Conservation (phyloP, 2,113 vertebrate species). For the Sigmodon hispidus region DNA sequence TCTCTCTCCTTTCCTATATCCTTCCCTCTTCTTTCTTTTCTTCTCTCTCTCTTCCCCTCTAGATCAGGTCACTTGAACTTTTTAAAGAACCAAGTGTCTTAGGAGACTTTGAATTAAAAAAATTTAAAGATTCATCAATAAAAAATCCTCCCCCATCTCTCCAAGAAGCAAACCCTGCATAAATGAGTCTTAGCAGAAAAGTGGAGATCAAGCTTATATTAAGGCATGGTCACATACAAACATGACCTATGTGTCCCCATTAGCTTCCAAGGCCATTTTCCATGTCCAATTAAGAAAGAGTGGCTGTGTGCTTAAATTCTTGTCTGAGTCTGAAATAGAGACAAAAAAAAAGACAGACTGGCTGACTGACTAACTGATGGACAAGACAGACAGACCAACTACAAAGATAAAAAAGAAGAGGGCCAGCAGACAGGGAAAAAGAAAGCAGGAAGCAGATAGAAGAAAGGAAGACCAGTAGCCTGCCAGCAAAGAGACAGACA, state of each 20-base stretch:
- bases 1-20: too few relatives aligned
- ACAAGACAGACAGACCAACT: background rate
- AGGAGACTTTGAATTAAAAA: background rate
- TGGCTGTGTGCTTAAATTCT: slow-evolving; percentile 81
- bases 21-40: background rate
- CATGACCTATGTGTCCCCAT: slow-evolving; percentile 75
- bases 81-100: background rate
- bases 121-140: background rate
- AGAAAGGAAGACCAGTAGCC: background rate
- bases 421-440: background rate
- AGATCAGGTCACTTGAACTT: background rate
- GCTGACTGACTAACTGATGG: slow-evolving; percentile 39
- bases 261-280: slow-evolving; percentile 80
- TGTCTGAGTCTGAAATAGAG: background rate
- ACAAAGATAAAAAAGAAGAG: background rate
- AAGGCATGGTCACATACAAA: too few relatives aligned
- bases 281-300: slow-evolving; percentile 82
- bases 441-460: background rate
- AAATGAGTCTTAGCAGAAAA: background rate
- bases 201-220: background rate
- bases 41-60: background rate
- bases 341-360: slow-evolving; percentile 45
- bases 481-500: background rate
- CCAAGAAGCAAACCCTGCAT: background rate
- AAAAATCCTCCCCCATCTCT: background rate